Conservation (phyloP, 2,797 vertebrate genomes). For the Hemitrygon akajei region DNA sequence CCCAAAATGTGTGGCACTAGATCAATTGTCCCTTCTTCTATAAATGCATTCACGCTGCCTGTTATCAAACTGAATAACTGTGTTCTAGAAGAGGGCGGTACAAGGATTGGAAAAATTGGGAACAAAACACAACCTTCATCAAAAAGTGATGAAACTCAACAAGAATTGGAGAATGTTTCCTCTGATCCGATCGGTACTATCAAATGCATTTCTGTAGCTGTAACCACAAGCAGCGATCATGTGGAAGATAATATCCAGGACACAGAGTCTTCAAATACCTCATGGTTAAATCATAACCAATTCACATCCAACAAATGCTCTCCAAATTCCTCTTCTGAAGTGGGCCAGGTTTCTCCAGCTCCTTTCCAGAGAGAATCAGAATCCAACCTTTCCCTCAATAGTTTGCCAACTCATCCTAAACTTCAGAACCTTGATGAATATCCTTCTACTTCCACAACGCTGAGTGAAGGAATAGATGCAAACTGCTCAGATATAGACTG, state of each 20-base stretch:
- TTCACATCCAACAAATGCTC: not conserved
- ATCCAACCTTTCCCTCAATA: conserved; percentile 61
- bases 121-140: conserved; percentile 37
- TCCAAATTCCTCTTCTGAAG: not conserved
- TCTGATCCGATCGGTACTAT: conserved; percentile 6
- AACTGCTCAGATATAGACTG: conserved; percentile 76
- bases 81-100: conserved; percentile 57
- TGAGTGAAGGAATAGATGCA: conserved; percentile 62
- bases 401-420: conserved; percentile 60
- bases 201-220: not conserved
- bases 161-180: not conserved
- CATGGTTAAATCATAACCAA: conserved; percentile 26
- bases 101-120: conserved; percentile 41
- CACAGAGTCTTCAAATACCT: conserved; percentile 13
- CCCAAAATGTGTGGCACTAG: conserved; percentile 66
- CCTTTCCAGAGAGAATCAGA: conserved; percentile 54
- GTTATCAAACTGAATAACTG: conserved; percentile 76
- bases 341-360: conserved; percentile 51
- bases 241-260: conserved; percentile 8
- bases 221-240: not conserved
- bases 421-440: conserved; percentile 53
- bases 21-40: conserved; percentile 79
- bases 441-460: conserved; percentile 51
- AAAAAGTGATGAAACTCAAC: conserved; percentile 24
- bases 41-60: conserved; percentile 82